Evolutionary conservation across 2,888 invertebrate genomes (phyloP), one percentile per base, ranked within the genome.

Genomic region (Halocaridina rubra): DNA sequence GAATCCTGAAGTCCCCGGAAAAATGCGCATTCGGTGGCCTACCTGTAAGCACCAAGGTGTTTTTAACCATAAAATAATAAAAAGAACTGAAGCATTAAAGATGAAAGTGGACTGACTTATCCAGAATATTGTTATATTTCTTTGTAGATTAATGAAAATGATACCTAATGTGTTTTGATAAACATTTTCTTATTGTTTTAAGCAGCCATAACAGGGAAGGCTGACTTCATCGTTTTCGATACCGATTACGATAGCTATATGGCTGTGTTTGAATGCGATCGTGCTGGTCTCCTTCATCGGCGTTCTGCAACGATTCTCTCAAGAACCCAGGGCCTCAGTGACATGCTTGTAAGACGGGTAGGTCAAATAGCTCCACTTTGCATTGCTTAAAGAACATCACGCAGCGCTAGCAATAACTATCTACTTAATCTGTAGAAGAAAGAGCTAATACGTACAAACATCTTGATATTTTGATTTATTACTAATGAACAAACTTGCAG

Each of bases 291-390:
- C 89, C 94, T 94, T 0, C 94, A 96, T 90, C 92, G 96, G 2
- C 94, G 94, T 87, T 95, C 95, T 0, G 95, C 95, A 0, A 95
- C 96, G 77, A 95, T 97, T 88, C 92, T 96, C 19, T 95, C 95
- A 0, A 93, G 96, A 77, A 93, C 92, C 19, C 94, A 94, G 88
- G 94, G 94, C 67, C 92, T 96, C 74, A 96, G 95, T 89, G 94
- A 93, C 90, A 92, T 93, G 75, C 94, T 93, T 88, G 89, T 95
- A 7, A 95, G 95, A 88, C 94, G 95, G 92, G 94, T 94, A 90
- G 89, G 90, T 84, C 16, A 30, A n/a, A 4, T 39, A 29, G n/a
- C n/a, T n/a, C n/a, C n/a, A n/a, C n/a, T n/a, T n/a, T n/a, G n/a
- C n/a, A n/a, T n/a, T n/a, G n/a, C n/a, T n/a, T n/a, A n/a, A n/a